Evolutionary conservation across 2,888 invertebrate species (phyloP).

Genomic region (Standfussiana lucernea): DNA sequence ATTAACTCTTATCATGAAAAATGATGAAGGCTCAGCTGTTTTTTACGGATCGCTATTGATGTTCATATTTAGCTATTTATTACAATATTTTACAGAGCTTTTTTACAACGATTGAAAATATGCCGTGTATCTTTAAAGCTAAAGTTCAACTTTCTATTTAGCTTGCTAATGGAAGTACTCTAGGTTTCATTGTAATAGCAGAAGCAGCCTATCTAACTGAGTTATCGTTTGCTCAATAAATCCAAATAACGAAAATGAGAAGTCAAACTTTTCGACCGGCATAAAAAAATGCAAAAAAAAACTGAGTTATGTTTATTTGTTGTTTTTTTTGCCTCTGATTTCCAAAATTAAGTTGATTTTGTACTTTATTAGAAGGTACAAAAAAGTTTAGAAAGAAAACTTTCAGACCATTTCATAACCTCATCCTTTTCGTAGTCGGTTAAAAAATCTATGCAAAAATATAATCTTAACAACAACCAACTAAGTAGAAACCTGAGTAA

Average conservation of each 20-base stretch:
- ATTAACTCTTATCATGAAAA: conserved; percentile 54
- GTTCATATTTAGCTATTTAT: conserved; percentile 38
- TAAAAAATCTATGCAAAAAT: too few species aligned
- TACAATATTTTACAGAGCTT: conserved; percentile 11
- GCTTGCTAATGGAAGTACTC: background rate
- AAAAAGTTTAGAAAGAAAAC: too few species aligned
- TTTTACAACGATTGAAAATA: conserved; percentile 14
- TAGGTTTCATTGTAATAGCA: background rate
- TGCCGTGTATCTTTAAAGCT: background rate
- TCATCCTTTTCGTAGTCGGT: too few species aligned
- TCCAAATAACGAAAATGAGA: background rate
- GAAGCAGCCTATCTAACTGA: background rate
- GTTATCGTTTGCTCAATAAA: background rate
- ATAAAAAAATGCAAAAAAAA: too few species aligned
- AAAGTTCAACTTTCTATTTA: background rate
- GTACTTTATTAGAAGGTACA: too few species aligned
- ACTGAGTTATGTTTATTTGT: too few species aligned
- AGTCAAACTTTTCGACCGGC: background rate
- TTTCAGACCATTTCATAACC: too few species aligned
- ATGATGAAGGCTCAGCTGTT: conserved; percentile 42
- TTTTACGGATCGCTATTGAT: conserved; percentile 40
- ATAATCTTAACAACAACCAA: too few species aligned
- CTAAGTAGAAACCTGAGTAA: too few species aligned
- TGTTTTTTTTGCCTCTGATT: too few species aligned
- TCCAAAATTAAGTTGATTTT: too few species aligned